Evolutionary conservation across 1,140 invertebrate genomes (phyloP), one percentile per base, ranked within the genome.

Genomic region (Penaeus chinensis): DNA sequence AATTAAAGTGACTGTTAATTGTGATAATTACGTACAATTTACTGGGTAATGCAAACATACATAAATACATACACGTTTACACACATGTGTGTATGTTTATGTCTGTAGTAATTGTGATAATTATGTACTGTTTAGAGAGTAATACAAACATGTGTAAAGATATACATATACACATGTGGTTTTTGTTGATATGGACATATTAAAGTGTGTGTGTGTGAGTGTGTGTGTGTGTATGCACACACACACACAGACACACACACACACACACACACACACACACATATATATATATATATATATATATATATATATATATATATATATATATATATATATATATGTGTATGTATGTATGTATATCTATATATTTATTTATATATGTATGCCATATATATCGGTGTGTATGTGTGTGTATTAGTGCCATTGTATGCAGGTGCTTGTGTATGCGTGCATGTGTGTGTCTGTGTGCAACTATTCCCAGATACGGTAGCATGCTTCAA

Each of bases 181-280:
- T 32, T 32, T 0, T 32, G 32, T 32, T 32, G 32, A 32, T 32
- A 32, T 32, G 2, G 0, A 32, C 32, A 32, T 32, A 32, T 32
- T 32, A 32, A 32, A 1, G 32, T 32, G 32, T 32, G 32, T 32
- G 32, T 32, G 32, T 32, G 32, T 32, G 32, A 1, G 32, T 32
- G 32, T 32, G 32, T 32, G 32, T 32, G 32, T 32, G 32, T 32
- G 32, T 32, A 2, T 32, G 32, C 16, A 77, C 16, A 77, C 16
- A 32, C 20, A 78, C 8, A 37, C 20, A 47, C 42, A 47, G 18
- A 78, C 42, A 78, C 42, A 78, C 42, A 78, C 42, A 78, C 42
- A 78, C 42, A 78, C 42, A 78, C 42, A 78, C 42, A 78, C 42
- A 78, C 42, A 78, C 42, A 78, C 42, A 78, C 42, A 78, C 20